Percentiles rank a stretch among this genome's conserved stretches.
phyloP scores from a whole-genome alignment of 2,888 invertebrate genomes.

The Bhutanitis thaidina region DNA sequence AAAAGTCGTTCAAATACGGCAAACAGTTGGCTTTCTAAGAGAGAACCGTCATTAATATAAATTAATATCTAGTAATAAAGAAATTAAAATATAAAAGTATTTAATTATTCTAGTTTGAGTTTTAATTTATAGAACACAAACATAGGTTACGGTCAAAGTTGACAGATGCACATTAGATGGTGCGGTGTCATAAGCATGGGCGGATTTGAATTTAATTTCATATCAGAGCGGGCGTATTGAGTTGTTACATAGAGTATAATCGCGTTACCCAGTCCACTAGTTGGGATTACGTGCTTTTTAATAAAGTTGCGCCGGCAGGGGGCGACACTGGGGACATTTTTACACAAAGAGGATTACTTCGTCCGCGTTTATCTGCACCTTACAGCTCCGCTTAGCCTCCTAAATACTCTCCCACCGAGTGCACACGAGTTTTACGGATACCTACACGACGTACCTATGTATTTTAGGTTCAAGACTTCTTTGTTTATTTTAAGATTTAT shows the following conservation, averaged over 20 bases:
- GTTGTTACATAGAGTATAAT: constrained; percentile 72
- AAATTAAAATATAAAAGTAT: no score
- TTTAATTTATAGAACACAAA: background rate
- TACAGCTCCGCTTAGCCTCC: constrained; percentile 70
- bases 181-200: constrained; percentile 14
- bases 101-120: no score
- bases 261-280: constrained; percentile 77
- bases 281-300: constrained; percentile 77
- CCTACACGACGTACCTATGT: constrained; percentile 4
- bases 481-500: no score
- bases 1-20: no score
- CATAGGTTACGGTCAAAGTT: constrained; percentile 26
- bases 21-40: no score
- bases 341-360: constrained; percentile 78
- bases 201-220: constrained; percentile 74
- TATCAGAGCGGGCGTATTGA: constrained; percentile 67
- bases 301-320: constrained; percentile 66
- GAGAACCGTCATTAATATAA: no score
- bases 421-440: constrained; percentile 54
- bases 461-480: constrained; percentile 5
- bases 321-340: constrained; percentile 74
- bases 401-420: constrained; percentile 65
- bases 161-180: constrained; percentile 17
- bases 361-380: constrained; percentile 77
- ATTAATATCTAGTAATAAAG: no score